phyloP scores from a whole-genome alignment of 2,113 vertebrate genomes.

The Sorex fumeus region DNA sequence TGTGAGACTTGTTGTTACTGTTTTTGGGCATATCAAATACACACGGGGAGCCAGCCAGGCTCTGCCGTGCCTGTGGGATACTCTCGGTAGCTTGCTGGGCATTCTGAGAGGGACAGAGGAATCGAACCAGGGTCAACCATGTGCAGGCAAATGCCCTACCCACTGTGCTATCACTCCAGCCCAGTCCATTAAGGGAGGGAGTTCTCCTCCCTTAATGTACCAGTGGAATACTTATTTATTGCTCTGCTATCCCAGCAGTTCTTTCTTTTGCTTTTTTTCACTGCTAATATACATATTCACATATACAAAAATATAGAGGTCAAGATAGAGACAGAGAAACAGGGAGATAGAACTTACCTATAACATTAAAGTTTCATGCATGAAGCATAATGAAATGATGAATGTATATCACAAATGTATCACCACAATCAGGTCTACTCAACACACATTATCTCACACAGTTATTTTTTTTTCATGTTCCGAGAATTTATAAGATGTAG shows the following conservation, averaged over 20 bases:
- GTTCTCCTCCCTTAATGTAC: too few species aligned
- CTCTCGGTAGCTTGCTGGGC: too few species aligned
- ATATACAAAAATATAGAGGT: neutral
- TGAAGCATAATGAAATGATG: neutral
- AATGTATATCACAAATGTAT: neutral
- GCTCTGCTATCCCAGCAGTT: neutral
- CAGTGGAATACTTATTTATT: neutral
- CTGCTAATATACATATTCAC: neutral
- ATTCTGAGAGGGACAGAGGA: too few species aligned
- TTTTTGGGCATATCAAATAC: too few species aligned
- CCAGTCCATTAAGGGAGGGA: too few species aligned
- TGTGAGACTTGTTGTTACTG: too few species aligned
- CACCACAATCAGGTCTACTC: neutral
- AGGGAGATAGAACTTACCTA: neutral
- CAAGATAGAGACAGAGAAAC: too few species aligned
- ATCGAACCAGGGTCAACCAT: too few species aligned
- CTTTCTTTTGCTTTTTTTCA: neutral
- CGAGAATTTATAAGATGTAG: neutral
- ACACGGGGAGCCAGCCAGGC: too few species aligned
- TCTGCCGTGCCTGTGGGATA: too few species aligned
- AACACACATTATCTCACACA: neutral
- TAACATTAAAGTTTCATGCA: neutral
- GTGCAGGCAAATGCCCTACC: too few species aligned
- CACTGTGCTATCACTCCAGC: too few species aligned
- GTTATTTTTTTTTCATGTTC: neutral